These are phyloP conservation scores for Seira sanloemensis DNA, from an alignment of 2,888 invertebrate species.

Conservation along the genomic window DNA sequence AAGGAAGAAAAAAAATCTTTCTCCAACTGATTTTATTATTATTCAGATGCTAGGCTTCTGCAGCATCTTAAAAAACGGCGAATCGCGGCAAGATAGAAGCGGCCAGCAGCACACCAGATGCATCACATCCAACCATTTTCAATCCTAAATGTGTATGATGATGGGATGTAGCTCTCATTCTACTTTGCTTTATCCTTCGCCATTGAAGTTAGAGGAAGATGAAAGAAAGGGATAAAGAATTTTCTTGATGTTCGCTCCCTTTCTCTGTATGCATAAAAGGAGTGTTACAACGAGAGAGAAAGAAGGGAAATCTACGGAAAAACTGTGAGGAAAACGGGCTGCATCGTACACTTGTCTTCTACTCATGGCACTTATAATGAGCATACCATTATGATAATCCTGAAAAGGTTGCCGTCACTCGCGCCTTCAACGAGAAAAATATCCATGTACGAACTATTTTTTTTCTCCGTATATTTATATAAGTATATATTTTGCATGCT, in stretches of 20 bases:
- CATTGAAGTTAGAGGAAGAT: conserved; percentile 25
- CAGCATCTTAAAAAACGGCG: conserved; percentile 6
- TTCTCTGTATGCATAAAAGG: conserved; percentile 8
- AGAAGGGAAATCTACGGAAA: too few relatives aligned
- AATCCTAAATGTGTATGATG: conserved; percentile 29
- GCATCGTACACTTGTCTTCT: conserved; percentile 49
- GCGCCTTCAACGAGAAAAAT: not conserved
- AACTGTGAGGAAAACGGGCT: not conserved
- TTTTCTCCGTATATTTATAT: too few relatives aligned
- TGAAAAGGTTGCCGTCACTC: conserved; percentile 58
- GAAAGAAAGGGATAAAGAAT: conserved; percentile 46
- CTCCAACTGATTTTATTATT: conserved; percentile 44
- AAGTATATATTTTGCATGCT: not conserved
- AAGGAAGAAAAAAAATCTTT: not conserved
- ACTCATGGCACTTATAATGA: conserved; percentile 62
- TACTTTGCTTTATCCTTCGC: not conserved
- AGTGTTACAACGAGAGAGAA: not conserved
- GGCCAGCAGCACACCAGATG: conserved; percentile 44
- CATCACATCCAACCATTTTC: conserved; percentile 45
- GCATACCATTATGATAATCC: conserved; percentile 66
- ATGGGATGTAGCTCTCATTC: conserved; percentile 40
- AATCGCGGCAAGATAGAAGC: not conserved
- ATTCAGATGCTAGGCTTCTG: conserved; percentile 18
- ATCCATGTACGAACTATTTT: not conserved
- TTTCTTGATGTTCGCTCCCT: not conserved